phyloP scores from a whole-genome alignment of 2,113 vertebrate species.

The Diglossa brunneiventris region DNA sequence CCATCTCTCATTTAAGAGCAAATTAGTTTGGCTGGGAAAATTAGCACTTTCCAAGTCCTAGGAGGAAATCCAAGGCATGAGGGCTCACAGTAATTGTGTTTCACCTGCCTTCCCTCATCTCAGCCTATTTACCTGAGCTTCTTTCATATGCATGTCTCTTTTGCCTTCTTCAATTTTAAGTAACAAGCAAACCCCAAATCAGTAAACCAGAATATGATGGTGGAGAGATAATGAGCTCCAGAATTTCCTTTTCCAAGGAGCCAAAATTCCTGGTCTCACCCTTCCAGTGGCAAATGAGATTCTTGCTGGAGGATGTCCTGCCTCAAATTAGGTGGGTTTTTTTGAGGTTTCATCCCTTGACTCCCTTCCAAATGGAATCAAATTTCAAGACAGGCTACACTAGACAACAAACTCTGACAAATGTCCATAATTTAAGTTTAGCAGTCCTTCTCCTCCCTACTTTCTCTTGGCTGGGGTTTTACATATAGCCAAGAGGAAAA shows the following conservation, averaged over 20 bases:
- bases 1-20: not conserved
- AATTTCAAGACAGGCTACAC: conserved; percentile 4
- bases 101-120: not conserved
- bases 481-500: conserved; percentile 32
- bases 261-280: conserved; percentile 41
- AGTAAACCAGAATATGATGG: not conserved
- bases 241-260: conserved; percentile 29
- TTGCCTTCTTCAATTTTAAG: not conserved
- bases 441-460: not conserved
- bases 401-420: conserved; percentile 7
- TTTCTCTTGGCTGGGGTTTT: conserved; percentile 19
- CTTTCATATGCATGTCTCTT: not conserved
- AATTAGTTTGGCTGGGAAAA: not conserved
- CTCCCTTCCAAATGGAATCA: conserved; percentile 23
- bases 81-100: not conserved
- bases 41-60: not conserved
- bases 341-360: conserved; percentile 31
- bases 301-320: conserved; percentile 38
- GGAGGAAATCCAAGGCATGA: not conserved
- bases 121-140: not conserved
- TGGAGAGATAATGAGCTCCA: conserved; percentile 18
- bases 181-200: conserved; percentile 12
- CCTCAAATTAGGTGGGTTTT: conserved; percentile 32
- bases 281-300: conserved; percentile 34
- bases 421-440: not conserved